Percentiles rank a stretch among this genome's conserved stretches.
These are phyloP conservation scores for Ophiodon elongatus DNA, from an alignment of 2,113 vertebrate species.

Conservation along the genomic window DNA sequence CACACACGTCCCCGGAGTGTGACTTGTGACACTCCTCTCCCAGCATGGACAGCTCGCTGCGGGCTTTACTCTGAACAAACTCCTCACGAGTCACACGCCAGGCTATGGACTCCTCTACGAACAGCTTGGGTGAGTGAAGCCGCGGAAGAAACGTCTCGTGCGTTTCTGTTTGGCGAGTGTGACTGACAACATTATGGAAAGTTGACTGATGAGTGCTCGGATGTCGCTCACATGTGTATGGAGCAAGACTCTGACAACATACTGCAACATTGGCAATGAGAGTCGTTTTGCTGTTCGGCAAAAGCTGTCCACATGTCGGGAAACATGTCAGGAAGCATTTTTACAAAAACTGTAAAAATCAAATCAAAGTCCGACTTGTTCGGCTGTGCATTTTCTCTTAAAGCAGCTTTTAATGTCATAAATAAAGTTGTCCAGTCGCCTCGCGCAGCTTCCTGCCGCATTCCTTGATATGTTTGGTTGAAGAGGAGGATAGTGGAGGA, in stretches of 20 bases:
- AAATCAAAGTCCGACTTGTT: no score
- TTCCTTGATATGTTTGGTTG: not conserved
- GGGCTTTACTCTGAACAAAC: slow-evolving; percentile 27
- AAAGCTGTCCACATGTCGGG: no score
- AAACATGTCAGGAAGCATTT: not conserved
- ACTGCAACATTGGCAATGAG: not conserved
- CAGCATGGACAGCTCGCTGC: slow-evolving; percentile 69
- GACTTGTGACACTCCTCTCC: slow-evolving; percentile 57
- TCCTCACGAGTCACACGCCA: not conserved
- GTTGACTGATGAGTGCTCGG: not conserved
- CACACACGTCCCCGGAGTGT: slow-evolving; percentile 15
- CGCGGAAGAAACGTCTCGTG: not conserved
- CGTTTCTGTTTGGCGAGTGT: not conserved
- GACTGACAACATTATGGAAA: slow-evolving; percentile 1
- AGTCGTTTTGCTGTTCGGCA: not conserved
- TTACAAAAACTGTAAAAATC: accelerated
- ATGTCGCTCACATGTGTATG: slow-evolving; percentile 3
- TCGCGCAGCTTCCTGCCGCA: not conserved
- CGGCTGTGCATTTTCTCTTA: accelerated
- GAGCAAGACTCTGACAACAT: not conserved
- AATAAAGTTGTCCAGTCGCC: no score
- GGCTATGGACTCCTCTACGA: slow-evolving; percentile 81
- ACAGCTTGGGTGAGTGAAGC: slow-evolving; percentile 81
- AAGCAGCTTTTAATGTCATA: not conserved
- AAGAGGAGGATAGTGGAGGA: not conserved